A percentile compares a stretch with the other conserved stretches of the same genome.
phyloP scores from a whole-genome alignment of 1,140 invertebrate genomes.

The Psilanteris sp. region DNA sequence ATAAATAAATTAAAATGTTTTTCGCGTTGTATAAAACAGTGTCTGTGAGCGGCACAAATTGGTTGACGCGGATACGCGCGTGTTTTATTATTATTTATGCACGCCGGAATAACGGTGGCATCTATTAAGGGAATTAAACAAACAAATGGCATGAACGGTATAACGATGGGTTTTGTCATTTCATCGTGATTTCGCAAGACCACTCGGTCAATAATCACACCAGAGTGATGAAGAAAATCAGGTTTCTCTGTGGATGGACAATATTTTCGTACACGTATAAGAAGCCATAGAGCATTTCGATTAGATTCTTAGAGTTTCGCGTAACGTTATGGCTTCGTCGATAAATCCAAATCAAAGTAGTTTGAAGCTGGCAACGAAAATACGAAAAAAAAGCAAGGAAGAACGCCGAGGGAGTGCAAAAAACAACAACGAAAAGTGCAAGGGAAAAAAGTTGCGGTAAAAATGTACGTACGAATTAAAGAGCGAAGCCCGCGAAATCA shows the following conservation, averaged over 20 bases:
- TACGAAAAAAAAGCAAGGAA: neutral
- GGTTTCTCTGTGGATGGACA: slow-evolving; percentile 52
- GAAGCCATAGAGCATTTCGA: slow-evolving; percentile 69
- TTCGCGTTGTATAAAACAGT: too few relatives aligned
- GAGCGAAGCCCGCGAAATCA: slow-evolving; percentile 10
- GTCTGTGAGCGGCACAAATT: too few relatives aligned
- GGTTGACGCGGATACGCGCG: too few relatives aligned
- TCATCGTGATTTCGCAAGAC: slow-evolving; percentile 23
- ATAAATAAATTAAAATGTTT: too few relatives aligned
- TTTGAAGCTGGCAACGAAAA: slow-evolving; percentile 12
- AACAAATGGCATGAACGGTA: too few relatives aligned
- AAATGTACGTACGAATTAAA: slow-evolving; percentile 14
- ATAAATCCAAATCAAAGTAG: slow-evolving; percentile 65
- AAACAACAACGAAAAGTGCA: neutral
- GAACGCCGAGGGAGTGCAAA: neutral
- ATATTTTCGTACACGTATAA: slow-evolving; percentile 63
- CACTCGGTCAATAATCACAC: slow-evolving; percentile 38
- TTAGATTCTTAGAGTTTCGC: slow-evolving; percentile 68
- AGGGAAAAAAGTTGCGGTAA: neutral
- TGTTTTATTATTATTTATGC: too few relatives aligned
- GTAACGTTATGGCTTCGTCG: slow-evolving; percentile 63
- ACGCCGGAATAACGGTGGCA: too few relatives aligned
- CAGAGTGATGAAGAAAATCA: slow-evolving; percentile 37
- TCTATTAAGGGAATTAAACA: too few relatives aligned
- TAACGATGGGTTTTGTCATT: slow-evolving; percentile 7